Conservation (phyloP, 2,797 vertebrate species). For the Gymnothorax reevesii region DNA sequence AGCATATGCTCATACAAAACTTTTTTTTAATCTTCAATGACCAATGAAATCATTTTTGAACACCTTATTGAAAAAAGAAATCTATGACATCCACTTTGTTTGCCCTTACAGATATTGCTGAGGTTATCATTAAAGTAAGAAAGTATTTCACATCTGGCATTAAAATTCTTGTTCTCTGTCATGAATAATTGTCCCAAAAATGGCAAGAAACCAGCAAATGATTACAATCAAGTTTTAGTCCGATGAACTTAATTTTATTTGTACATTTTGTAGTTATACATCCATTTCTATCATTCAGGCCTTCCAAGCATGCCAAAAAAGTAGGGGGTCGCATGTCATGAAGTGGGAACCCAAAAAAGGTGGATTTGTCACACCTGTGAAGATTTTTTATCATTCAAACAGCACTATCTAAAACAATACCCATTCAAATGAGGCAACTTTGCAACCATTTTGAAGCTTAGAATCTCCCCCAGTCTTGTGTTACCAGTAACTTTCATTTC, state of each 20-base stretch:
- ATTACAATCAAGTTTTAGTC: background rate
- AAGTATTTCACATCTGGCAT: background rate
- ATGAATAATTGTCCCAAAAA: constrained; percentile 1
- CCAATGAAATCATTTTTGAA: constrained; percentile 36
- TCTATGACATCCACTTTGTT: background rate
- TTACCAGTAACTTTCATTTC: no score
- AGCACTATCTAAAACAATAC: no score
- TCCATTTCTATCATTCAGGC: background rate
- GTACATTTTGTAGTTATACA: background rate
- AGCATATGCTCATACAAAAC: constrained; percentile 38
- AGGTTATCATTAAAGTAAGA: constrained; percentile 3
- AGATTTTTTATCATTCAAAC: no score
- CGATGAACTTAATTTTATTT: background rate
- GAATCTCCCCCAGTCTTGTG: no score
- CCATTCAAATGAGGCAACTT: no score
- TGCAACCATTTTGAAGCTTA: no score
- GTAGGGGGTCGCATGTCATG: no score
- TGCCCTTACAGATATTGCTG: constrained; percentile 38
- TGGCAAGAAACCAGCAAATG: background rate
- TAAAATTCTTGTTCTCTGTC: background rate
- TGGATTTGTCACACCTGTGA: no score
- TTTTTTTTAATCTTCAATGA: constrained; percentile 29
- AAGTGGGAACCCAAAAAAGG: no score
- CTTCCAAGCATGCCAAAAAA: no score
- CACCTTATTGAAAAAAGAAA: constrained; percentile 19